Percentiles rank a stretch among this genome's conserved stretches.
Evolutionary conservation across 2,888 invertebrate species (phyloP).

Genomic region (Smittia aterrima): DNA sequence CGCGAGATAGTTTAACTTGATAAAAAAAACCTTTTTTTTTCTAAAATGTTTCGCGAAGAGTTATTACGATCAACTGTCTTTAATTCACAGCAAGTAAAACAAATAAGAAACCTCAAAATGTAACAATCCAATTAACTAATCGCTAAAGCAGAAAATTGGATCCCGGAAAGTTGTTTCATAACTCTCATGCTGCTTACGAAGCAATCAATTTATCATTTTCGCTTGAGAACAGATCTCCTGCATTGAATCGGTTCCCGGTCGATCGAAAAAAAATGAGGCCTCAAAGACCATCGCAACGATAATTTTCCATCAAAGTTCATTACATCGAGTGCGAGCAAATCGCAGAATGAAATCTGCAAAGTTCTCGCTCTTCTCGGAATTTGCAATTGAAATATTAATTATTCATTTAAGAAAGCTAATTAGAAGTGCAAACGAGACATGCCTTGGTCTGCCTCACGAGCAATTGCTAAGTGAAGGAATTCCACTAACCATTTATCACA

Average conservation of each 20-base stretch:
- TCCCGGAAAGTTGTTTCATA: neutral
- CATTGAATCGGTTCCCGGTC: slow-evolving; percentile 9
- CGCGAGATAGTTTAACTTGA: too few species aligned
- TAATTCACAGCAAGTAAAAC: too few species aligned
- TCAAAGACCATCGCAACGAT: slow-evolving; percentile 25
- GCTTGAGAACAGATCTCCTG: slow-evolving; percentile 16
- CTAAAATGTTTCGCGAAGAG: too few species aligned
- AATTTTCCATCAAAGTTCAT: neutral
- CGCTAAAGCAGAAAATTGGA: neutral
- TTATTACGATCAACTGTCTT: too few species aligned
- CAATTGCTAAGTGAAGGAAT: neutral
- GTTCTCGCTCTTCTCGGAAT: neutral
- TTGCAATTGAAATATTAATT: neutral
- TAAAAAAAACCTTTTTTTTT: too few species aligned
- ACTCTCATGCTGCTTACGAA: neutral
- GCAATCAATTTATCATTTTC: slow-evolving; percentile 33
- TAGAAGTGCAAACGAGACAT: neutral
- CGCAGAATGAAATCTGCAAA: neutral
- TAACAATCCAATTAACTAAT: neutral
- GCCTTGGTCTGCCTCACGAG: neutral
- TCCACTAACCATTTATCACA: too few species aligned
- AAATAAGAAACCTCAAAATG: neutral
- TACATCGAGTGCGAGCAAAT: neutral
- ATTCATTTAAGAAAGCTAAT: slow-evolving; percentile 24
- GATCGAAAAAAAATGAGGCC: slow-evolving; percentile 21